These are phyloP conservation scores for Lycophotia porphyrea DNA, from an alignment of 2,888 invertebrate species.

Conservation along the genomic window DNA sequence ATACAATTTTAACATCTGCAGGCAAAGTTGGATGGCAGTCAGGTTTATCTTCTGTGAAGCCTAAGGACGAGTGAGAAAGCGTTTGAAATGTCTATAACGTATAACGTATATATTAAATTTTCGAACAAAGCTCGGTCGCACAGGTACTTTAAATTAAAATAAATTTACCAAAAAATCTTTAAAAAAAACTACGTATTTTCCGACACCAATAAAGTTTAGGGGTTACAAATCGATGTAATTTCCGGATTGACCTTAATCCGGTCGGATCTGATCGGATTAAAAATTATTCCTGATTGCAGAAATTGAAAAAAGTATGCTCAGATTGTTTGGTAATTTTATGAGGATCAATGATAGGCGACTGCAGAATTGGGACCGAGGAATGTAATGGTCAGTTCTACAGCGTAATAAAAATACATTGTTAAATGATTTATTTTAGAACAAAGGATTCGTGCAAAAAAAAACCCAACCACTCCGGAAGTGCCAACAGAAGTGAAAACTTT, in stretches of 20 bases:
- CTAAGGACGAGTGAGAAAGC: background rate
- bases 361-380: no score
- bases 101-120: no score
- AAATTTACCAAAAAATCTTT: background rate
- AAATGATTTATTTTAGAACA: no score
- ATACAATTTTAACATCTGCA: background rate
- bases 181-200: background rate
- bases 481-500: no score
- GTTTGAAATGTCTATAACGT: no score
- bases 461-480: no score
- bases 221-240: background rate
- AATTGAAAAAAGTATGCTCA: background rate
- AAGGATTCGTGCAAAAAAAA: no score
- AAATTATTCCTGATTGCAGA: background rate
- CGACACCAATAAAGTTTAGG: background rate
- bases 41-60: no score
- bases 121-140: no score
- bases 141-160: background rate
- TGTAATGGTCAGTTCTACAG: no score
- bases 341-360: background rate
- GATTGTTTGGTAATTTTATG: background rate
- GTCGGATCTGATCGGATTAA: background rate
- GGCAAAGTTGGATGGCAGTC: background rate
- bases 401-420: no score
- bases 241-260: background rate